Evolutionary conservation across 2,113 vertebrate species (phyloP).

Genomic region (Polypterus senegalus): DNA sequence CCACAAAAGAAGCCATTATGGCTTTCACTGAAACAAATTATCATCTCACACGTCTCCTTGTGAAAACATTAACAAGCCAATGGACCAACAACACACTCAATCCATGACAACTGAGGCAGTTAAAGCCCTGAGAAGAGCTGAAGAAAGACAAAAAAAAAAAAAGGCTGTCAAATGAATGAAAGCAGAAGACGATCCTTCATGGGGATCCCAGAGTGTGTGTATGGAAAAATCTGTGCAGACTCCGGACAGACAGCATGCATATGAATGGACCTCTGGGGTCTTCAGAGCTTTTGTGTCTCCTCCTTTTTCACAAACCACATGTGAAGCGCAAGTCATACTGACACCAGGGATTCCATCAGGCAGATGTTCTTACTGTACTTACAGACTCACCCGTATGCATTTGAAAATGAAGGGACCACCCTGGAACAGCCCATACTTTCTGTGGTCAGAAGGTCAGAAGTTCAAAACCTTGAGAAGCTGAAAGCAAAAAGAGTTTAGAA

Average conservation of each 20-base stretch:
- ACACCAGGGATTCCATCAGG: background rate
- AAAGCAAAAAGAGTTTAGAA: no score
- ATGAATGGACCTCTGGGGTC: background rate
- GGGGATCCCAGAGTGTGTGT: background rate
- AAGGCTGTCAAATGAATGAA: constrained; percentile 13
- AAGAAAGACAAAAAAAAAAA: constrained; percentile 9
- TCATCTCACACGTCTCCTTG: constrained; percentile 11
- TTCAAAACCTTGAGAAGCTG: background rate
- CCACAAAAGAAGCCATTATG: constrained; percentile 20
- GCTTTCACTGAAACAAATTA: constrained; percentile 21
- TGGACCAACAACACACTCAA: constrained; percentile 13
- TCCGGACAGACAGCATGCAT: constrained; percentile 2
- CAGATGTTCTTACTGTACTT: constrained; percentile 26
- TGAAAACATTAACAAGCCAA: constrained; percentile 23
- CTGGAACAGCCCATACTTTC: background rate
- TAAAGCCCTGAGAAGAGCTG: constrained; percentile 7
- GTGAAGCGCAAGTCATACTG: background rate
- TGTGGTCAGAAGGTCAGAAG: background rate
- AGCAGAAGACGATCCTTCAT: constrained; percentile 24
- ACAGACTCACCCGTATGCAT: constrained; percentile 31
- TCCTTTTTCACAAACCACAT: background rate
- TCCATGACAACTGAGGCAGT: constrained; percentile 16
- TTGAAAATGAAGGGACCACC: constrained; percentile 2
- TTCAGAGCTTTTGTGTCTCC: background rate
- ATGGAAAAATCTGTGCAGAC: background rate